Base-by-base conservation (phyloP, 2,797 vertebrate species). In the Phataginus tetradactyla region DNA sequence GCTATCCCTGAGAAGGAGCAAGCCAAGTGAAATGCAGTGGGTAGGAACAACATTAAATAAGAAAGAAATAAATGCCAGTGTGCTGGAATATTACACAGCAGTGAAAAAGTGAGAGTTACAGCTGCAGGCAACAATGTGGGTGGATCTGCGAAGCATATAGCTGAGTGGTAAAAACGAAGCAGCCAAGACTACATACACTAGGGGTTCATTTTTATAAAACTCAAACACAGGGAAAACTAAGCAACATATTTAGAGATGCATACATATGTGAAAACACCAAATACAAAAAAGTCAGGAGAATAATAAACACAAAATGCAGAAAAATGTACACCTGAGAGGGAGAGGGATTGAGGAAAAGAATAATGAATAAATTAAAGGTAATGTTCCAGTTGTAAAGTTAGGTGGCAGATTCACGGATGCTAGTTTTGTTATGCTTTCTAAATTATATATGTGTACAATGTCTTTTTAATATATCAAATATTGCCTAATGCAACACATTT, bases 191-290 rank as follows among this genome's bases (percentile, higher is more conserved):
- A 0, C 23, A 61, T 21, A 49, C 0, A 18, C 9, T 37, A 37
- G 11, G 51, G 77, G 11, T 3, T 29, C 37, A 42, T 77, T 90
- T 89, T 85, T 32, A 61, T 12, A 79, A 95, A 96, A 34, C 64
- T 42, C 63, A n/a, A 29, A 59, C 11, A 37, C 51, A 39, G 45
- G 39, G 25, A 71, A 80, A 59, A 51, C 9, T 4, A 86, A 92
- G 20, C 1, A 23, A 55, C 8, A 3, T 57, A 3, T 45, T 94
- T 51, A 61, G 83, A 86, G 75, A 80, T 15, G 3, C 20, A 20
- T 18, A 10, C 4, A 3, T 32, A 13, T 3, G 20, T 49, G n/a
- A 57, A 49, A 39, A 61, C 84, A 83, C 14, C 13, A 37, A 68
- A 61, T 34, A 39, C 1, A 21, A 71, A 77, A 59, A 66, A 11